A percentile compares a stretch with the other conserved stretches of the same genome.
phyloP scores from a whole-genome alignment of 30 jellyfish, hydroid and myxozoan genomes.

The Pelagia noctiluca region DNA sequence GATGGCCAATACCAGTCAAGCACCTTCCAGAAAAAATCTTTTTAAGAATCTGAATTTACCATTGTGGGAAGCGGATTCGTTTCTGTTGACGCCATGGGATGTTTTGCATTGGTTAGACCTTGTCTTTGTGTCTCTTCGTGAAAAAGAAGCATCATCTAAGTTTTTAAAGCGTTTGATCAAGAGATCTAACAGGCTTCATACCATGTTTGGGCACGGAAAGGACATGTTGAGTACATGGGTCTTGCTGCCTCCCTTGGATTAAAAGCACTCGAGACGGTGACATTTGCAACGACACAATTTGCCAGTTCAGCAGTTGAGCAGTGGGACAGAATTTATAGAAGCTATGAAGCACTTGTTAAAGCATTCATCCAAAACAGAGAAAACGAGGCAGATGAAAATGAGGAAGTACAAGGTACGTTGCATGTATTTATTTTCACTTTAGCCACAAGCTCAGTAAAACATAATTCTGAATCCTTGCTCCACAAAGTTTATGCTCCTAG shows the following conservation, averaged over 20 bases:
- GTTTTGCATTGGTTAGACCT: constrained; percentile 49
- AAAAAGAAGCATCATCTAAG: neutral
- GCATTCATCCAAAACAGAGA: constrained; percentile 4
- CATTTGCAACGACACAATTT: constrained; percentile 35
- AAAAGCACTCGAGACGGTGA: constrained; percentile 19
- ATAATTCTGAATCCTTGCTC: no score
- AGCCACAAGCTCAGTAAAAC: neutral
- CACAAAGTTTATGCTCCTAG: no score
- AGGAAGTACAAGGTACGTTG: neutral
- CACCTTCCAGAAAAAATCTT: neutral
- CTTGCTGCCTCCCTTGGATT: constrained; percentile 40
- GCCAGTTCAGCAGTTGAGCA: constrained; percentile 20
- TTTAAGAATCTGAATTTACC: neutral
- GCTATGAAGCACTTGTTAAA: constrained; percentile 18
- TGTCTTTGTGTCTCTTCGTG: neutral
- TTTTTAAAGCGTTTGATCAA: constrained; percentile 3
- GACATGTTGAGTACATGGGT: constrained; percentile 29
- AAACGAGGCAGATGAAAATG: neutral
- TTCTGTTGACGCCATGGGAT: constrained; percentile 37
- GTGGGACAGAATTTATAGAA: constrained; percentile 21
- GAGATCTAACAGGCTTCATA: constrained; percentile 18
- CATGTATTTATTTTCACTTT: neutral
- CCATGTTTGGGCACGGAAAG: constrained; percentile 32
- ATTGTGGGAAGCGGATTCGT: constrained; percentile 17
- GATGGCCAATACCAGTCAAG: constrained; percentile 47